Evolutionary conservation across 2,888 invertebrate genomes (phyloP), one percentile per base, ranked within the genome.

Genomic region (Cerceris rybyensis): DNA sequence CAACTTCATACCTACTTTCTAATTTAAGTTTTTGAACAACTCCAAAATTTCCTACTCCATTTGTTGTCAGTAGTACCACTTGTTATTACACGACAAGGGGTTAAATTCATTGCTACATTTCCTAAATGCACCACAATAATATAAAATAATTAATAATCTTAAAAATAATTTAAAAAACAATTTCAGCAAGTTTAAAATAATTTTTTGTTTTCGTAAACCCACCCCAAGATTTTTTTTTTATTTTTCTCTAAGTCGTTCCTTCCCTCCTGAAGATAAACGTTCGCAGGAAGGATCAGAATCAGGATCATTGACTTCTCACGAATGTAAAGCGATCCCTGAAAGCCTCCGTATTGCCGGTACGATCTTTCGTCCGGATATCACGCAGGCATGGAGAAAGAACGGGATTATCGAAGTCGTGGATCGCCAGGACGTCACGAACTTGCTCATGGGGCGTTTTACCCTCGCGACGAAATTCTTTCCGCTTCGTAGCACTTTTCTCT

Each of bases 281-380:
- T 78, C 80, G 76, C 72, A 80, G 68, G 61, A 55, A 65, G 79
- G 86, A 88, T 89, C 88, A 87, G 86, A 89, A 89, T 89, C 89
- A 85, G 85, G 89, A 89, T 89, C 89, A 88, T 88, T 86, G 88
- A 88, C 89, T 89, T 85, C 86, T 86, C 86, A 82, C 88, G 87
- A 86, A 87, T 85, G 88, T 86, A 88, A 88, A 82, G 80, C 86
- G 86, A 86, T 87, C 81, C 78, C 70, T 68, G 77, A 70, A 76
- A 79, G 83, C 68, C 78, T 46, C 75, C 74, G 78, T 75, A 54
- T 68, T 60, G 78, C 58, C 67, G 74, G 81, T 77, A 70, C 83
- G 86, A 85, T 85, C 86, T 77, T 84, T 82, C 81, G 77, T 70
- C 84, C 82, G 85, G 85, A 85, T 85, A 85, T 86, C 84, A 75